Conservation (phyloP, 1,140 invertebrate species). For the Diabrotica undecimpunctata region DNA sequence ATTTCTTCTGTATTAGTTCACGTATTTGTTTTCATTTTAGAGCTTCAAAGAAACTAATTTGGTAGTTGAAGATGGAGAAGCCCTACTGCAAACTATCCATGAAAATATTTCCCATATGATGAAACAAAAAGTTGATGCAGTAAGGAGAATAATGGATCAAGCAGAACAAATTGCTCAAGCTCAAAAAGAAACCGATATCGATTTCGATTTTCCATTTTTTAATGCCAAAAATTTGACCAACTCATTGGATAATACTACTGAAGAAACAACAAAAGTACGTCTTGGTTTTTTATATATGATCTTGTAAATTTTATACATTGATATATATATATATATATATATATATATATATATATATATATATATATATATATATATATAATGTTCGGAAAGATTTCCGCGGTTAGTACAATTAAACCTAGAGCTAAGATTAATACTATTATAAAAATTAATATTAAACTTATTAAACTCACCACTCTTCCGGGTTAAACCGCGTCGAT, state of each 20-base stretch:
- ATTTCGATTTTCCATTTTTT: slow-evolving; percentile 64
- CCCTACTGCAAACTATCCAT: slow-evolving; percentile 71
- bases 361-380: too few species aligned
- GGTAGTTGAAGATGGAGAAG: slow-evolving; percentile 64
- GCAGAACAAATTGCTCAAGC: slow-evolving; percentile 70
- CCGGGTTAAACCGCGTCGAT: too few species aligned
- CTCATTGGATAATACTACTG: slow-evolving; percentile 23
- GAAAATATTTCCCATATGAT: slow-evolving; percentile 78
- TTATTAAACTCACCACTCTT: too few species aligned
- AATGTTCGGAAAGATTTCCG: too few species aligned
- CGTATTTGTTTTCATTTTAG: slow-evolving; percentile 44
- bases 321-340: too few species aligned
- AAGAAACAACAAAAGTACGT: slow-evolving; percentile 10
- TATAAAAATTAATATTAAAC: too few species aligned
- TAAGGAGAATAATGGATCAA: slow-evolving; percentile 78
- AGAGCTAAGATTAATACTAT: too few species aligned
- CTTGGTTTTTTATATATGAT: too few species aligned
- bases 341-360: too few species aligned
- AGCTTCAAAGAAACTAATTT: slow-evolving; percentile 72
- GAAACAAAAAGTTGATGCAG: slow-evolving; percentile 78
- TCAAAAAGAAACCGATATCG: slow-evolving; percentile 56
- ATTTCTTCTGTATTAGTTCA: too few species aligned
- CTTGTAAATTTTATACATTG: too few species aligned
- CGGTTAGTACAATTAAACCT: too few species aligned
- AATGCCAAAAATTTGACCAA: slow-evolving; percentile 70